These are phyloP conservation scores for Agrochola lota DNA, from an alignment of 2,888 invertebrate genomes.

Conservation along the genomic window DNA sequence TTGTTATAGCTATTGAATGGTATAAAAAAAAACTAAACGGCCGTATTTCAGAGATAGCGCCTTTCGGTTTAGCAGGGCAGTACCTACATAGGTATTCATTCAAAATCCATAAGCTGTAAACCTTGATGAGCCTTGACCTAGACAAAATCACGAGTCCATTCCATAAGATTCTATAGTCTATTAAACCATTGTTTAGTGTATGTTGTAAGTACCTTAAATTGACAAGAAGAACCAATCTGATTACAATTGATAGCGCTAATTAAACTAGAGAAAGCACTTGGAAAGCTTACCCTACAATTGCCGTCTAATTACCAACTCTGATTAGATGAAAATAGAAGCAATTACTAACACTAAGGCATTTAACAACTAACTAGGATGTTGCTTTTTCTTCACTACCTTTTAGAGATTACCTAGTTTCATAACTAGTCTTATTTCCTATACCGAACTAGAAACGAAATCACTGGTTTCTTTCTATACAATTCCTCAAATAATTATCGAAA, in stretches of 20 bases:
- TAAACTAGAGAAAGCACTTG: constrained; percentile 57
- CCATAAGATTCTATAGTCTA: background rate
- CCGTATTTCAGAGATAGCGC: no score
- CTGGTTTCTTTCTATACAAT: constrained; percentile 7
- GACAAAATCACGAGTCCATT: background rate
- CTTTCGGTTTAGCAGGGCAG: no score
- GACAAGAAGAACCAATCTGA: constrained; percentile 45
- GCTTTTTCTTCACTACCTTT: constrained; percentile 37
- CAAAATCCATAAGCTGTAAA: background rate
- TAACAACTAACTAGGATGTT: constrained; percentile 29
- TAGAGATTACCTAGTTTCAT: constrained; percentile 29
- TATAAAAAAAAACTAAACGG: no score
- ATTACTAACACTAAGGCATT: constrained; percentile 44
- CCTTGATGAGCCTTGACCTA: background rate
- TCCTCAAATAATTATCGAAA: background rate
- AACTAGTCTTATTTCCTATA: constrained; percentile 1
- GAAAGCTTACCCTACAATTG: constrained; percentile 56
- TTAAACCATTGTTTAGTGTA: constrained; percentile 22
- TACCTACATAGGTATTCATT: background rate
- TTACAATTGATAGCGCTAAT: constrained; percentile 61
- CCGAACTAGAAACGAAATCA: constrained; percentile 5
- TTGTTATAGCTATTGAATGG: no score
- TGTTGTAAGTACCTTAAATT: constrained; percentile 17
- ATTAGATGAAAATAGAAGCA: constrained; percentile 54
- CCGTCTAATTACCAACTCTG: constrained; percentile 59